Conservation (phyloP, 92 coral and sea anemone genomes). For the Palythoa heliodiscus region DNA sequence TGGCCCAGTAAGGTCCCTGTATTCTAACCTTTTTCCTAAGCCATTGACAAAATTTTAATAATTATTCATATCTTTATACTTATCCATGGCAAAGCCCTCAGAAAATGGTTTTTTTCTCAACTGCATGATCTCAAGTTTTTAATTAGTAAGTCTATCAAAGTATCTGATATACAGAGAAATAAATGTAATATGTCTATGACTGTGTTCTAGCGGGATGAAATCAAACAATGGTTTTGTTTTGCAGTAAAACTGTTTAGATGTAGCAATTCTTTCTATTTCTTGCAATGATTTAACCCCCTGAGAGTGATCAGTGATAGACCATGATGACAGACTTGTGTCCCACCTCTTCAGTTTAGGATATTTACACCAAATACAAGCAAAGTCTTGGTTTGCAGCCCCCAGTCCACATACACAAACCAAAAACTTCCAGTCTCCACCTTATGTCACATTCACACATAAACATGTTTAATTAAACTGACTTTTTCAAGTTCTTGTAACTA, state of each 20-base stretch:
- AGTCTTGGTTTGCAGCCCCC: slow-evolving; percentile 31
- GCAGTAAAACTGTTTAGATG: slow-evolving; percentile 13
- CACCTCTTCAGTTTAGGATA: slow-evolving; percentile 43
- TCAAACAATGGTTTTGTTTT: slow-evolving; percentile 35
- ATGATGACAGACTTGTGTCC: slow-evolving; percentile 26
- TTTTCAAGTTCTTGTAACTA: no score
- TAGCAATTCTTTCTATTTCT: slow-evolving; percentile 9
- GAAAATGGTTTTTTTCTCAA: slow-evolving; percentile 7
- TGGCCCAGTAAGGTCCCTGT: slow-evolving; percentile 48
- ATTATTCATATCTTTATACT: slow-evolving; percentile 18
- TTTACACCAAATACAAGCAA: slow-evolving; percentile 58
- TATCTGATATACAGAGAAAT: slow-evolving; percentile 70
- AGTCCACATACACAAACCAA: neutral
- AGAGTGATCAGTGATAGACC: slow-evolving; percentile 39
- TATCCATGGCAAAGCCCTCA: slow-evolving; percentile 5
- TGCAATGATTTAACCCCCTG: slow-evolving; percentile 22
- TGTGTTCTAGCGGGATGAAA: slow-evolving; percentile 65
- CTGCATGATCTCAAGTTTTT: slow-evolving; percentile 47
- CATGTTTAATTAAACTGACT: no score
- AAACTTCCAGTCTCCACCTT: slow-evolving; percentile 23
- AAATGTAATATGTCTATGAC: slow-evolving; percentile 71
- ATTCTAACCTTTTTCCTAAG: slow-evolving; percentile 40
- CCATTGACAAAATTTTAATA: slow-evolving; percentile 3
- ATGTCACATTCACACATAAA: no score
- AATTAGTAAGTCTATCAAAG: slow-evolving; percentile 59